A percentile compares a stretch with the other conserved stretches of the same genome.
phyloP scores from a whole-genome alignment of 2,888 invertebrate species.

The Leucozona laternaria region DNA sequence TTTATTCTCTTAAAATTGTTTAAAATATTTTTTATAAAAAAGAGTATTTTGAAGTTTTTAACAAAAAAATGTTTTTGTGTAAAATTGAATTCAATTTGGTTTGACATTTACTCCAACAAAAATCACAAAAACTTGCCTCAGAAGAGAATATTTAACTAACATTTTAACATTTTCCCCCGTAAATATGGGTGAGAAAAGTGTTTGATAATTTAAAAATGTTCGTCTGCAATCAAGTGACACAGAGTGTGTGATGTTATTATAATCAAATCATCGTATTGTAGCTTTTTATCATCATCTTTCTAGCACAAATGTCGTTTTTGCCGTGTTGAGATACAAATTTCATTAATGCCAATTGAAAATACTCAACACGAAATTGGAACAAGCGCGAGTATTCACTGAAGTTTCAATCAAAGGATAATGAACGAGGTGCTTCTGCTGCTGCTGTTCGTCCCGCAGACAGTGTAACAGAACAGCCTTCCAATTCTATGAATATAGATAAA shows the following conservation, averaged over 20 bases:
- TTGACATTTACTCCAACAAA: no score
- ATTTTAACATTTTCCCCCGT: no score
- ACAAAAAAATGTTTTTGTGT: no score
- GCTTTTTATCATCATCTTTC: slow-evolving; percentile 42
- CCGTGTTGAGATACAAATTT: slow-evolving; percentile 63
- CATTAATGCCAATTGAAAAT: slow-evolving; percentile 73
- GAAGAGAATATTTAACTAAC: no score
- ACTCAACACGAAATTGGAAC: slow-evolving; percentile 46
- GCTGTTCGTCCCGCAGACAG: neutral
- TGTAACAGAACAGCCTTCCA: neutral
- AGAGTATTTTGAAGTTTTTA: no score
- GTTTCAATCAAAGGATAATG: slow-evolving; percentile 74
- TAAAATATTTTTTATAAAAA: no score
- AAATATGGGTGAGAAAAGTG: no score
- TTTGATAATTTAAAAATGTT: no score
- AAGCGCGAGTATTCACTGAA: slow-evolving; percentile 27
- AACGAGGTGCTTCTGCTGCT: neutral
- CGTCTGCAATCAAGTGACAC: no score
- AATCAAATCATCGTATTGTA: slow-evolving; percentile 67
- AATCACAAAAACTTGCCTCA: no score
- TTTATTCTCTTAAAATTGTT: no score
- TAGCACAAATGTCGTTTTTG: slow-evolving; percentile 49
- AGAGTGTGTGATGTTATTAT: neutral
- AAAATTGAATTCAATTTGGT: no score
- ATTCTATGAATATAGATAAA: slow-evolving; percentile 58